Conservation (phyloP, 1,140 invertebrate genomes). For the Tribolium castaneum region DNA sequence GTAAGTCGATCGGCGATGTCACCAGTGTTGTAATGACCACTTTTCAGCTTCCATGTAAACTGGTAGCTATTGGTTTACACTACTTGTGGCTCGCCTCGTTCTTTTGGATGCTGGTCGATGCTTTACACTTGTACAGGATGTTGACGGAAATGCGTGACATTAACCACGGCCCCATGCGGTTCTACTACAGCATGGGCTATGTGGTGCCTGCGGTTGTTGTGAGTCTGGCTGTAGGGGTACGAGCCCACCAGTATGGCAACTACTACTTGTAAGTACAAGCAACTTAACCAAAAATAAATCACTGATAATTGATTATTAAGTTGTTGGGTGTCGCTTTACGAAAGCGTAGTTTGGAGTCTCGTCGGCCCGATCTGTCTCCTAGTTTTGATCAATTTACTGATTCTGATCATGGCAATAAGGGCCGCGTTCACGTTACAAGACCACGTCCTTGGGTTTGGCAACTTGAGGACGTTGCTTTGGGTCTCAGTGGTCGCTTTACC, state of each 20-base stretch:
- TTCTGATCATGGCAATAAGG: constrained; percentile 85
- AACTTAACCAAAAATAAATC: not conserved
- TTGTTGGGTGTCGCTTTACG: constrained; percentile 95
- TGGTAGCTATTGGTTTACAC: constrained; percentile 91
- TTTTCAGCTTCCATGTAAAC: constrained; percentile 83
- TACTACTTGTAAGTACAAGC: constrained; percentile 84
- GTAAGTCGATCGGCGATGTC: constrained; percentile 59
- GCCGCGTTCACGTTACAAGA: constrained; percentile 93
- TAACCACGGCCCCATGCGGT: constrained; percentile 94
- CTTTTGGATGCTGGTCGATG: constrained; percentile 91
- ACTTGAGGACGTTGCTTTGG: constrained; percentile 86
- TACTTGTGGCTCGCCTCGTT: constrained; percentile 92
- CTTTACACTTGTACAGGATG: constrained; percentile 93
- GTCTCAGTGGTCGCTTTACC: constrained; percentile 83
- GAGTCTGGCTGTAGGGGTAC: constrained; percentile 89
- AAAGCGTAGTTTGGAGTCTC: constrained; percentile 91
- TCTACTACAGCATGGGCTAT: constrained; percentile 95
- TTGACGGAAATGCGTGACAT: constrained; percentile 95
- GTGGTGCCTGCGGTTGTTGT: constrained; percentile 94
- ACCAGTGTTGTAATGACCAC: not conserved
- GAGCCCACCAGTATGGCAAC: constrained; percentile 96
- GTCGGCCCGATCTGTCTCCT: constrained; percentile 85
- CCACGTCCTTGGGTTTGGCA: constrained; percentile 90
- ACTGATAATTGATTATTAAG: constrained; percentile 65
- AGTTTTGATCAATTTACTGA: constrained; percentile 81